Evolutionary conservation across 2,797 vertebrate genomes (phyloP).

Genomic region (Onychomys leucogaster): DNA sequence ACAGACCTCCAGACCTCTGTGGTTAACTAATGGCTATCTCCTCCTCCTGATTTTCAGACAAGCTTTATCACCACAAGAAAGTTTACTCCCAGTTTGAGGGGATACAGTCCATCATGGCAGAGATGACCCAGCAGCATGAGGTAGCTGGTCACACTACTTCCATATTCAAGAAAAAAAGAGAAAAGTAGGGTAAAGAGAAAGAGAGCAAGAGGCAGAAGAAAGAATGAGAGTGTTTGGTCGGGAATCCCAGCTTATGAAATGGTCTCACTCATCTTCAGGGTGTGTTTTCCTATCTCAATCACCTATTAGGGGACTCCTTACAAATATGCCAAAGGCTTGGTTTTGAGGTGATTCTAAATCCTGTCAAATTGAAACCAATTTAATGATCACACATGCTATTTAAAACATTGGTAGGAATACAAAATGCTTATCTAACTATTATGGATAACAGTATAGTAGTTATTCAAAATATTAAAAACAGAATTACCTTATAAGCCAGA

Average conservation of each 20-base stretch:
- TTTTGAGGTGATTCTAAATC: not conserved
- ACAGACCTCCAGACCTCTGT: too few species aligned
- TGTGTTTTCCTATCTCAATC: not conserved
- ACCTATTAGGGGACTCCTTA: not conserved
- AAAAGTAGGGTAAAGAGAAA: not conserved
- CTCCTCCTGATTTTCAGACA: too few species aligned
- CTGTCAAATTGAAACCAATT: not conserved
- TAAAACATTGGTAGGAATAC: not conserved
- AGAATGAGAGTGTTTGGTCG: not conserved
- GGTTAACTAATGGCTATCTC: too few species aligned
- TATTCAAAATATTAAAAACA: not conserved
- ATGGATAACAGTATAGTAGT: not conserved
- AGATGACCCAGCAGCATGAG: not conserved
- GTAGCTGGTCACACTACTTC: not conserved
- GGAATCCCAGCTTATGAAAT: not conserved
- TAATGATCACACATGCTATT: not conserved
- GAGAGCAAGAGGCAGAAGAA: not conserved
- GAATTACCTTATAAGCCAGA: not conserved
- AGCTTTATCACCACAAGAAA: too few species aligned
- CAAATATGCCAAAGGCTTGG: not conserved
- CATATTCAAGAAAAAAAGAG: not conserved
- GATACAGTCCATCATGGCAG: not conserved
- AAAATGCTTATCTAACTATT: not conserved
- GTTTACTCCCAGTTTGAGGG: not conserved
- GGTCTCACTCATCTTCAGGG: not conserved